A percentile compares a stretch with the other conserved stretches of the same genome.
Conservation (phyloP, 2,113 vertebrate genomes). For the Corythornis cristatus region DNA sequence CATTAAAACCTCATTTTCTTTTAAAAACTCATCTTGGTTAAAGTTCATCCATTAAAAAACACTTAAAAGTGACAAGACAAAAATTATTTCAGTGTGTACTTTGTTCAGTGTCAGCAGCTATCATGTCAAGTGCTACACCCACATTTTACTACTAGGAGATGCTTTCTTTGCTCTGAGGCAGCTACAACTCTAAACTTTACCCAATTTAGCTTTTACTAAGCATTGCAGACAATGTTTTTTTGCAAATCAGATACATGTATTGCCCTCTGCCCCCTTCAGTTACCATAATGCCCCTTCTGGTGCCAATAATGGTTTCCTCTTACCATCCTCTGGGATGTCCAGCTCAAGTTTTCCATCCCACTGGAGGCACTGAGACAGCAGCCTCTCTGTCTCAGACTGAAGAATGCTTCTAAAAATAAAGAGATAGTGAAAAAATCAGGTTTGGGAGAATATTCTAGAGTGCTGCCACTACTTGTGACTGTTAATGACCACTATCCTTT, state of each 20-base stretch:
- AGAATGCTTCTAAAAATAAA: conserved; percentile 80
- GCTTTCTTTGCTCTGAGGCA: background rate
- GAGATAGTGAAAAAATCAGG: background rate
- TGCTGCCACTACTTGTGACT: background rate
- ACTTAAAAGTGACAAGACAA: background rate
- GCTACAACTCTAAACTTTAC: background rate
- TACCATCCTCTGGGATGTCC: conserved; percentile 92
- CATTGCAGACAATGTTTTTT: background rate
- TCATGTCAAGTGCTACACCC: fast-evolving
- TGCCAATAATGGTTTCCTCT: conserved; percentile 7
- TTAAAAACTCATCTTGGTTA: background rate
- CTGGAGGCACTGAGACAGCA: conserved; percentile 73
- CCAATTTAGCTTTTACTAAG: background rate
- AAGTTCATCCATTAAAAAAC: background rate
- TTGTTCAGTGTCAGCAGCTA: background rate
- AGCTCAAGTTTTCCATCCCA: conserved; percentile 86
- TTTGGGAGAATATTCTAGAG: background rate
- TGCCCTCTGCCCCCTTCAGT: background rate
- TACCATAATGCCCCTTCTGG: fast-evolving
- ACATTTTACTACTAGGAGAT: background rate
- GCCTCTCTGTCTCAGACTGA: conserved; percentile 75
- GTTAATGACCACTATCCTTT: background rate
- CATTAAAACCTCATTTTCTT: background rate
- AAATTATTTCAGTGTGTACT: background rate
- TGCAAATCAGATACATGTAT: fast-evolving